phyloP scores from a whole-genome alignment of 2,797 vertebrate genomes.

The Arctocebus calabarensis region DNA sequence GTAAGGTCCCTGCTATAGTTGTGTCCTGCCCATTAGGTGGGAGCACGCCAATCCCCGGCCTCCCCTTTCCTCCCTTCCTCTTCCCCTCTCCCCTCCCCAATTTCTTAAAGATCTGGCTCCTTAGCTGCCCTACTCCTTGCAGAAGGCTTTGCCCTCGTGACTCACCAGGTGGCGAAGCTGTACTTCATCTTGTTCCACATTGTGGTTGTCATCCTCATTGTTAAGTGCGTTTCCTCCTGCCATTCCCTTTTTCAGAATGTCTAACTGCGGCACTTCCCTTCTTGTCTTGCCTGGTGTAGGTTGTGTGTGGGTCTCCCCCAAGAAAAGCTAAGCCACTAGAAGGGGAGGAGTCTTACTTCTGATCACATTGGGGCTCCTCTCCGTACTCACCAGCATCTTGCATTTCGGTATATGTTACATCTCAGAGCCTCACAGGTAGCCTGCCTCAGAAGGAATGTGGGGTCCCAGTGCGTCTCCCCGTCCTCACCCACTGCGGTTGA shows the following conservation, averaged over 20 bases:
- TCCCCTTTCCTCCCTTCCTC: too few species aligned
- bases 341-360: neutral
- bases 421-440: neutral
- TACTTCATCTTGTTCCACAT: slow-evolving; percentile 96
- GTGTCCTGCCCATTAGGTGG: too few species aligned
- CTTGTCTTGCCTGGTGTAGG: too few species aligned
- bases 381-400: accelerated
- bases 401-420: accelerated
- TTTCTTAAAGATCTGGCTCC: slow-evolving; percentile 54
- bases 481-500: neutral
- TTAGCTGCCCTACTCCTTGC: slow-evolving; percentile 91
- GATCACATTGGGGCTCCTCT: neutral
- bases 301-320: too few species aligned
- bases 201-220: slow-evolving; percentile 94
- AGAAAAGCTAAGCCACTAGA: neutral
- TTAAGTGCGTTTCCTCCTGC: slow-evolving; percentile 91
- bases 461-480: too few species aligned
- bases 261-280: accelerated
- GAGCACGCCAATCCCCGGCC: too few species aligned
- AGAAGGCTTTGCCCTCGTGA: slow-evolving; percentile 92
- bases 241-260: accelerated
- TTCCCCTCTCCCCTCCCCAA: too few species aligned
- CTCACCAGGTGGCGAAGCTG: slow-evolving; percentile 90
- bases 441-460: neutral
- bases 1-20: too few species aligned